Evolutionary conservation across 2,113 vertebrate genomes (phyloP), one percentile per base, ranked within the genome.

Genomic region (Petroica traversi): DNA sequence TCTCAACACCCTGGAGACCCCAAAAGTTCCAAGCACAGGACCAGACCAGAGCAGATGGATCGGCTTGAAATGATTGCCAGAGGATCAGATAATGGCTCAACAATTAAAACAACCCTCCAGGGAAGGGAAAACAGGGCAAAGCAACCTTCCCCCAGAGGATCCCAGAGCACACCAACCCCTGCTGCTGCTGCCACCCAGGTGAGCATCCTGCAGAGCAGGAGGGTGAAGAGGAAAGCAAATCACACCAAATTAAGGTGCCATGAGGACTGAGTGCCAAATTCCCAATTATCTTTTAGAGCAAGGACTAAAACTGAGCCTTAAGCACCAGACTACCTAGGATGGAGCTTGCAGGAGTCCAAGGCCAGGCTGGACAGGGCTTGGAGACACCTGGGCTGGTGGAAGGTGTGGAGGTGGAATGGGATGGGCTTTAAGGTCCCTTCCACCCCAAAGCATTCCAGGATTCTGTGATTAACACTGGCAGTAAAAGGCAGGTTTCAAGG

Each of bases 51-150:
- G 52, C 29, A 28, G 75, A 13, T 52, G 62, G 22, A 68, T 17
- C 36, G 66, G 73, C 58, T 96, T 89, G 29, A 81, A 89, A 68
- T 24, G 57, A 75, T n/a, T 82, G 74, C 61, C 74, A 61, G 66
- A 82, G 13, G 8, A 48, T 46, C 69, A 87, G 85, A 52, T 36
- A 72, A 92, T 11, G 49, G 48, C 41, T 85, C 31, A 45, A 78
- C 62, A 89, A 94, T 93, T 48, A 41, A 41, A 85, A 81, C 26
- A 78, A 40, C 25, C 19, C 73, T 48, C 46, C 38, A 55, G 52
- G 52, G 63, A 45, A 28, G 17, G 40, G 55, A 48, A 46, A 68
- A n/a, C 19, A 19, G 28, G 83, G 63, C 49, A 69, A 34, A 24
- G 31, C 40, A 24, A n/a, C 23, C 51, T 51, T 67, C 36, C 41